Evolutionary conservation across 1,140 invertebrate species (phyloP).

Genomic region (Drosophila bipectinata): DNA sequence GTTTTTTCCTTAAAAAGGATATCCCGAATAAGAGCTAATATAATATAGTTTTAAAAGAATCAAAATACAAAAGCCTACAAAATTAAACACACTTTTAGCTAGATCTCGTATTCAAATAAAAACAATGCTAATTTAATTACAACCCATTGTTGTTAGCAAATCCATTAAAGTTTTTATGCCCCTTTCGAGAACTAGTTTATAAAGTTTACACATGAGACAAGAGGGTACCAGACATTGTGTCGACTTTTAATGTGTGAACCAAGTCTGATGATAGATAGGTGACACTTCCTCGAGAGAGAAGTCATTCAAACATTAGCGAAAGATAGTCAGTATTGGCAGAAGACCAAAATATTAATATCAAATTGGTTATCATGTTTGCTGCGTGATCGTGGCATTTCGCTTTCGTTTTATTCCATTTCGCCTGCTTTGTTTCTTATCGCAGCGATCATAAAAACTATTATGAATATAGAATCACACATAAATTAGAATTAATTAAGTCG

Average conservation of each 20-base stretch:
- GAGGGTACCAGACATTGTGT: constrained; percentile 26
- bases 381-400: constrained; percentile 60
- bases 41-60: background rate
- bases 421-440: constrained; percentile 35
- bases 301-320: constrained; percentile 14
- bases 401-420: constrained; percentile 57
- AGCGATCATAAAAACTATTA: constrained; percentile 62
- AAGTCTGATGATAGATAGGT: constrained; percentile 5
- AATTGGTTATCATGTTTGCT: constrained; percentile 20
- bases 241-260: constrained; percentile 14
- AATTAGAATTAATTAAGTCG: constrained; percentile 77
- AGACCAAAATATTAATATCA: background rate
- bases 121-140: constrained; percentile 49
- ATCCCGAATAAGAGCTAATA: background rate
- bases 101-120: constrained; percentile 21
- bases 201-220: constrained; percentile 6
- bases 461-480: constrained; percentile 70
- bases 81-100: constrained; percentile 15
- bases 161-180: constrained; percentile 37
- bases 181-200: constrained; percentile 23
- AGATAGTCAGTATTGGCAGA: background rate
- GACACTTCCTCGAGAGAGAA: constrained; percentile 1
- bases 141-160: constrained; percentile 33
- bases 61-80: background rate
- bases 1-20: too few relatives aligned